Evolutionary conservation across 2,797 vertebrate species (phyloP), one percentile per base, ranked within the genome.

Genomic region (Perodicticus potto): DNA sequence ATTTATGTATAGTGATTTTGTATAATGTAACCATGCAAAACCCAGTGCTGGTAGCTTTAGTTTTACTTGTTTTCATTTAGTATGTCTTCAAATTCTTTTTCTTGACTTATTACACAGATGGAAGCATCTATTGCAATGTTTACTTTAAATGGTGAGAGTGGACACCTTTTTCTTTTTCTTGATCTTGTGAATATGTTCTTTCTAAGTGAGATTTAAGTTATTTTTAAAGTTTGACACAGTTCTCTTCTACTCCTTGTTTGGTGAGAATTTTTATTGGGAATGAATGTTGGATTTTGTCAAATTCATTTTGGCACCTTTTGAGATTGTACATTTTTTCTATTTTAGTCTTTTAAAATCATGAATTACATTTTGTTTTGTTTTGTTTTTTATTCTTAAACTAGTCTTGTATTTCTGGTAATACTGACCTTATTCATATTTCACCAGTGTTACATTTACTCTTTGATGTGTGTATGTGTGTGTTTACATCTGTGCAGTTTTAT

Each of bases 1-100:
- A 87, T 81, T 91, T 85, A 59, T 59, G 29, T 77, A 27, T 85
- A n/a, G 76, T 73, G 63, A 89, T 32, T 45, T 78, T 72, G 2
- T n/a, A 65, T 73, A 10, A 37, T 67, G 25, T 85, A 73, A 95
- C 73, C 45, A 57, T 95, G 29, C 53, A 84, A 86, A 92, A 89
- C 70, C 72, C 29, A 59, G 78, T 67, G 11, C 25, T 76, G 12
- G 16, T 82, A 82, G 29, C 40, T 80, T 81, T 74, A 59, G 45
- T 76, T 94, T 57, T 74, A 63, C 8, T 92, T 87, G 53, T 49
- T 67, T 67, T 32, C 32, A 37, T 82, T 87, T 70, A 61, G 12
- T 69, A 3, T n/a, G 22, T 82, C 57, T 82, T 45, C 59, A 84
- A 49, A 69, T 91, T 91, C 45, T 74, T 69, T 76, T 82, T 61